Base-by-base conservation (phyloP, 2,888 invertebrate species). In the Exocentrus adspersus region DNA sequence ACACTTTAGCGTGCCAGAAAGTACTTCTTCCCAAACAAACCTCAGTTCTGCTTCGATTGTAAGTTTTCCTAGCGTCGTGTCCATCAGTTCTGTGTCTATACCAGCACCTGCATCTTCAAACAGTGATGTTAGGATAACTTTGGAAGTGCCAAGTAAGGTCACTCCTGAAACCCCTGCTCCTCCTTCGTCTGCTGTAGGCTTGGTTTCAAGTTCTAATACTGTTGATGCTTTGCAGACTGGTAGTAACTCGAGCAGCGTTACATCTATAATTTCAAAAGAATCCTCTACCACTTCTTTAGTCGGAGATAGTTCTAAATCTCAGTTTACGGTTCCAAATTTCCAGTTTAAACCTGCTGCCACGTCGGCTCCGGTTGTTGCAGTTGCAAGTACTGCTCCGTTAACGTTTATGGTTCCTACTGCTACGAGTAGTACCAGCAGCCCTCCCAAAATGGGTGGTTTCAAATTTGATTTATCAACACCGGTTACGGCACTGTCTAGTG, bases 371-470 rank as follows among this genome's bases (percentile, higher is more conserved):
- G 46, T 46, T 48, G n/a, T 37, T 42, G 45, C 28, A 9, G n/a
- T 46, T 4, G 4, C 59, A 7, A 9, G 32, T 28, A 20, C 20
- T 9, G 52, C 46, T 28, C 48, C 21, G 12, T 14, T 21, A 12
- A 20, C 19, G 2, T 54, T 42, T 24, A 6, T 12, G 9, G 16
- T 63, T 9, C 9, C 53, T 21, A 17, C 16, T 32, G 16, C 10
- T 2, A 2, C 52, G 9, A 12, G 37, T 37, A 37, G 14, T 41
- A 28, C 37, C 7, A 32, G 28, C 12, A 65, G 62, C 62, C 67
- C 71, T 16, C 71, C 71, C 24, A 77, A 75, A 65, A n/a, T 65
- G 7, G 78, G 78, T 21, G 78, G 78, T 21, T 78, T 78, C 62
- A 77, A 77, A 68, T 78, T 77, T 66, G 75, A 78, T 62, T 64